Percentiles rank a stretch among this genome's conserved stretches.
These are phyloP conservation scores for Loris lydekkerianus DNA, from an alignment of 2,797 vertebrate genomes.

Conservation along the genomic window DNA sequence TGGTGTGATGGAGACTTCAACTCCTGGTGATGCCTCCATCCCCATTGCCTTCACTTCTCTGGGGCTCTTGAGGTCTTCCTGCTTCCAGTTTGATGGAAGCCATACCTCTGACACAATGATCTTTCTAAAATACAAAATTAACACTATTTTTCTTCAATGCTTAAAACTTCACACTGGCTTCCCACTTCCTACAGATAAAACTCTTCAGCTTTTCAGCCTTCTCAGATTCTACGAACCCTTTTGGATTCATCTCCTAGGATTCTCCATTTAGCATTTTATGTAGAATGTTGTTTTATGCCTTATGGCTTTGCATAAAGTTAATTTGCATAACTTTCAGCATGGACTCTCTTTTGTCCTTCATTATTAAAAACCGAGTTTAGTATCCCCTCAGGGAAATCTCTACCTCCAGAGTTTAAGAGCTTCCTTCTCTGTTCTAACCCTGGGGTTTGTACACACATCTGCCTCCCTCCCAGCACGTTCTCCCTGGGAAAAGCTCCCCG, in stretches of 20 bases:
- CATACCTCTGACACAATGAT: background rate
- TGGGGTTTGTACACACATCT: background rate
- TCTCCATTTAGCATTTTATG: background rate
- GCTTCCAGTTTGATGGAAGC: background rate
- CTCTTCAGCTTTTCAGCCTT: background rate
- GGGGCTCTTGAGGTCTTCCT: slow-evolving; percentile 3
- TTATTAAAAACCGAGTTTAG: slow-evolving; percentile 12
- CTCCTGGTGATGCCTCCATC: background rate
- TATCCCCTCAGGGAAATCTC: background rate
- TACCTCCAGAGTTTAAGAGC: background rate
- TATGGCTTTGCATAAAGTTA: background rate
- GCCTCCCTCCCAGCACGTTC: background rate
- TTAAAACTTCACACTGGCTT: slow-evolving; percentile 44
- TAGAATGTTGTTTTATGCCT: background rate
- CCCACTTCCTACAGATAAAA: background rate
- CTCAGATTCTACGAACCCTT: background rate
- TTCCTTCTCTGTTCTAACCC: background rate
- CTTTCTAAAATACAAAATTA: slow-evolving; percentile 6
- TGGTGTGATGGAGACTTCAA: background rate
- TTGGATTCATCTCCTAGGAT: background rate
- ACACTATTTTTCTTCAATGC: background rate
- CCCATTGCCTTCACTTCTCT: background rate
- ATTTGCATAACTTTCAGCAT: background rate
- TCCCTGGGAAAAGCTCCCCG: background rate
- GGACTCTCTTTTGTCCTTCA: background rate